phyloP scores from a whole-genome alignment of 2,888 invertebrate genomes.

The Allolobophora icterica region DNA sequence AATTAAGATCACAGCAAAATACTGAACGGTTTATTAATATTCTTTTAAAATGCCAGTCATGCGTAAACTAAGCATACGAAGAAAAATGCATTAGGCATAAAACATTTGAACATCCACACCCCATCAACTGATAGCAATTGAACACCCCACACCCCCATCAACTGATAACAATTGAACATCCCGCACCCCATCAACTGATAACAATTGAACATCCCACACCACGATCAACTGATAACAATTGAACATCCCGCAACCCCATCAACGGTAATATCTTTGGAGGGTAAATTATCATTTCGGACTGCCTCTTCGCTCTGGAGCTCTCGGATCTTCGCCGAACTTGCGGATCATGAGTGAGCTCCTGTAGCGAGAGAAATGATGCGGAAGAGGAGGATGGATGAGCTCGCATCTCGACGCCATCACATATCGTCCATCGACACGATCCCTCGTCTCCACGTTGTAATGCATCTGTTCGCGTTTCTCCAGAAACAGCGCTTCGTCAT shows the following conservation, averaged over 20 bases:
- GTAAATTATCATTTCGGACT: not conserved
- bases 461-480: conserved; percentile 64
- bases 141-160: not conserved
- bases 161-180: not conserved
- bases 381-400: conserved; percentile 59
- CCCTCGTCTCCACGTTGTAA: conserved; percentile 62
- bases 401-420: conserved; percentile 54
- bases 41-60: not conserved
- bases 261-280: not conserved
- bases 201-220: no score
- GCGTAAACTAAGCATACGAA: not conserved
- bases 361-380: conserved; percentile 58
- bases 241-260: not conserved
- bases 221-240: not conserved
- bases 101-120: no score
- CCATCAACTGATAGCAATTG: not conserved
- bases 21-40: not conserved
- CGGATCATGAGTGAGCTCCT: conserved; percentile 61
- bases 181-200: not conserved
- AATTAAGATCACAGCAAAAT: not conserved
- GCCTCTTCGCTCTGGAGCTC: not conserved
- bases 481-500: conserved; percentile 63
- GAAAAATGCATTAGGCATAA: not conserved
- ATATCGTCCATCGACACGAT: conserved; percentile 59
- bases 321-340: conserved; percentile 29